Evolutionary conservation across 2,113 vertebrate species (phyloP), one percentile per base, ranked within the genome.

Genomic region (Callospermophilus lateralis): DNA sequence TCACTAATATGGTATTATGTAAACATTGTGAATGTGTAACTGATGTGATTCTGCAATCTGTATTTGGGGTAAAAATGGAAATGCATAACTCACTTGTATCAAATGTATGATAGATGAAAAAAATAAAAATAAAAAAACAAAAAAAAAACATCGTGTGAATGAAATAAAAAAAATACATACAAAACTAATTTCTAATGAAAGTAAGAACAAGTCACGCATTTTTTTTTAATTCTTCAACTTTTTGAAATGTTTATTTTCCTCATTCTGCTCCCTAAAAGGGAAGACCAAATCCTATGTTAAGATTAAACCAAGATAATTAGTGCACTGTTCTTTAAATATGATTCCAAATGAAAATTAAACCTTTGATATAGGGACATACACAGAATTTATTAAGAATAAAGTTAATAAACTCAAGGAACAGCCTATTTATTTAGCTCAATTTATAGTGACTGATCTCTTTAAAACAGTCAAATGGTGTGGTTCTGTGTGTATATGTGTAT

Each of bases 151-250:
- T n/a, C n/a, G n/a, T n/a, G n/a, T n/a, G n/a, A n/a, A n/a, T n/a
- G n/a, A n/a, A n/a, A n/a, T 8, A 51, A 76, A 92, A 51, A 97
- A 95, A 95, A n/a, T 30, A 72, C 90, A 97, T 97, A 5, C 91
- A 97, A 97, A 98, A 95, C 85, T 96, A 98, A 97, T 97, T 98
- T 97, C 74, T 1, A 98, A 90, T 30, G 79, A 92, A 98, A 98
- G 42, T 8, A 80, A 5, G 89, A 97, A 94, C 55, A 96, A 94
- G 67, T 96, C 90, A 15, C 83, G 67, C 37, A 37, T 61, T 79
- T 51, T 65, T 45, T 58, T 61, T 72, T 17, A 58, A 45, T 58
- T 92, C 6, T 61, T 68, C 13, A 81, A 78, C 42, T 96, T 91
- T 58, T 96, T 90, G 94, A 97, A 97, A 95, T 97, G 92, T 58